These are phyloP conservation scores for Branchellion lobata DNA, from an alignment of 2,888 invertebrate genomes.

Conservation along the genomic window DNA sequence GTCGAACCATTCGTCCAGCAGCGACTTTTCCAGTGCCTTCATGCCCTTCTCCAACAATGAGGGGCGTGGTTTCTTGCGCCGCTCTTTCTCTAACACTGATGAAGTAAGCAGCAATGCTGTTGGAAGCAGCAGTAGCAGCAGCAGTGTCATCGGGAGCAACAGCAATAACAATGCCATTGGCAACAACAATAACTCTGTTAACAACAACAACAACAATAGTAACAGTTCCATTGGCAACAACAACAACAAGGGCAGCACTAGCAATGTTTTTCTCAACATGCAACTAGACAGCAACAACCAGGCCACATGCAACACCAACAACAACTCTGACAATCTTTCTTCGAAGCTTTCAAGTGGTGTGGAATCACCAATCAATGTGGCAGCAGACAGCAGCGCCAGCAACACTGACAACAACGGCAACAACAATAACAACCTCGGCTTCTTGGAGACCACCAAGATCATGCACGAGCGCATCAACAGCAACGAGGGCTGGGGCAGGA, in stretches of 20 bases:
- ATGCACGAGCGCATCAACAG: conserved; percentile 54
- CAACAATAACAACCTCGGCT: conserved; percentile 18
- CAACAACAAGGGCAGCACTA: conserved; percentile 30
- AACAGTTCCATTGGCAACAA: conserved; percentile 7
- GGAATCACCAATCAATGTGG: conserved; percentile 15
- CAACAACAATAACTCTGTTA: background rate
- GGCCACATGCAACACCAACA: background rate
- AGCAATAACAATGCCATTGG: background rate
- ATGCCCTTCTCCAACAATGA: conserved; percentile 39
- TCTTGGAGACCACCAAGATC: conserved; percentile 26
- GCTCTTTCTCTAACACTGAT: conserved; percentile 29
- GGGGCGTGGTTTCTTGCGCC: conserved; percentile 34
- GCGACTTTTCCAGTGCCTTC: conserved; percentile 42
- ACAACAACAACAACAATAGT: background rate
- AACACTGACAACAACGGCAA: background rate
- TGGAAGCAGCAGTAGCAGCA: background rate
- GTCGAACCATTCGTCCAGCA: conserved; percentile 16
- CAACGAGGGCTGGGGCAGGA: conserved; percentile 60
- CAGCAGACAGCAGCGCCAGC: background rate
- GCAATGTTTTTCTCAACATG: background rate
- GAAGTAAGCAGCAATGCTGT: background rate
- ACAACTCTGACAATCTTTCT: conserved; percentile 16
- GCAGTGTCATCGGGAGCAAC: background rate
- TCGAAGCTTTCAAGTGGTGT: conserved; percentile 30
- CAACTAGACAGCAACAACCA: conserved; percentile 4